A percentile compares a stretch with the other conserved stretches of the same genome.
Evolutionary conservation across 1,140 invertebrate genomes (phyloP).

Genomic region (Pinna nobilis): DNA sequence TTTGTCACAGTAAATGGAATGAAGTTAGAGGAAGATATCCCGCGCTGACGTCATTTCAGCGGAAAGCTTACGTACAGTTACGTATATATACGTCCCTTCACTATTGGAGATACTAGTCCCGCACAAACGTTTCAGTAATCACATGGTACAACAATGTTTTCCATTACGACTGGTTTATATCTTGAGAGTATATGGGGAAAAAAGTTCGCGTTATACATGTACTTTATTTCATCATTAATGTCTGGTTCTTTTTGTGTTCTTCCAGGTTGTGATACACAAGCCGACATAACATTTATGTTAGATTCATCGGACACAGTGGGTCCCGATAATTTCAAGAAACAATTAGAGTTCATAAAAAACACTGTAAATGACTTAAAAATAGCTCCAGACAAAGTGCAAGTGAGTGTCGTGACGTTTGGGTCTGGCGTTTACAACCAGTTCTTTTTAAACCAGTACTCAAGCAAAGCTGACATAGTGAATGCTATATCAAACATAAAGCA

Average conservation of each 20-base stretch:
- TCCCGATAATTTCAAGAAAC: conserved; percentile 60
- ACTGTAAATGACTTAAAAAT: conserved; percentile 58
- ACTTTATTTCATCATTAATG: no score
- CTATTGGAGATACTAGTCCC: no score
- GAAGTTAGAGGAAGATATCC: no score
- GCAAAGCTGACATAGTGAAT: conserved; percentile 44
- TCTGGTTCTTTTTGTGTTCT: conserved; percentile 30
- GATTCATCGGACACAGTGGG: conserved; percentile 68
- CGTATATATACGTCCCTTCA: no score
- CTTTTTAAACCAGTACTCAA: conserved; percentile 56
- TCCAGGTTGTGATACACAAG: conserved; percentile 60
- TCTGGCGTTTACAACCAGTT: conserved; percentile 55
- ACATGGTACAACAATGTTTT: no score
- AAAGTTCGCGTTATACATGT: no score
- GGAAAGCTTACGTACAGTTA: no score
- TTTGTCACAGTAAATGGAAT: no score
- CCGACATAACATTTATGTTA: conserved; percentile 68
- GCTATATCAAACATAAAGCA: conserved; percentile 51
- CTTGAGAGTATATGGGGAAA: no score
- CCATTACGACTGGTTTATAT: no score
- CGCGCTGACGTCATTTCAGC: no score
- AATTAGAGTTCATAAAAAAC: conserved; percentile 62
- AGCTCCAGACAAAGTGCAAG: conserved; percentile 50
- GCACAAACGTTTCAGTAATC: no score
- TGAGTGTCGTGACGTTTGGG: conserved; percentile 61